Evolutionary conservation across 2,113 vertebrate species (phyloP).

Genomic region (Camelus bactrianus): DNA sequence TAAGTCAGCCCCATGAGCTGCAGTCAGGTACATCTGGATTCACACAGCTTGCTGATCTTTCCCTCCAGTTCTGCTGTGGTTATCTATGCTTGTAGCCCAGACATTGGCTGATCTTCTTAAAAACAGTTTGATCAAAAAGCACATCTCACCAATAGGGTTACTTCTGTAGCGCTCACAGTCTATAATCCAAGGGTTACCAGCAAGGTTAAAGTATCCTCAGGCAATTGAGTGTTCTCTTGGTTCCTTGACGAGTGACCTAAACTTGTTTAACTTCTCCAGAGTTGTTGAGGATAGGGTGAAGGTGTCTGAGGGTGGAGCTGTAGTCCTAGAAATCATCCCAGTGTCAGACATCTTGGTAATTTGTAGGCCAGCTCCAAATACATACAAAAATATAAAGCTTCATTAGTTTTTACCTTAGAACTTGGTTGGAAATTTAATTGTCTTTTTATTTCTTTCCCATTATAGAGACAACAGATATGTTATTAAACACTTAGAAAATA

Average conservation of each 20-base stretch:
- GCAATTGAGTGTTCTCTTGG: not conserved
- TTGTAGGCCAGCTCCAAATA: not conserved
- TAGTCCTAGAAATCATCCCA: not conserved
- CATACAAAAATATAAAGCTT: not conserved
- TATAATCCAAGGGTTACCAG: not conserved
- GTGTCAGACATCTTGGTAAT: not conserved
- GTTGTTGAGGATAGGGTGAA: not conserved
- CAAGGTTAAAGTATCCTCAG: not conserved
- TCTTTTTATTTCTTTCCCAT: constrained; percentile 24
- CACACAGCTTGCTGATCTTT: not conserved
- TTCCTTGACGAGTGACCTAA: not conserved
- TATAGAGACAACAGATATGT: not conserved
- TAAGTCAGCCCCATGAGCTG: not conserved
- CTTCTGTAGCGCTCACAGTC: not conserved
- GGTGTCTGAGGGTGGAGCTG: not conserved
- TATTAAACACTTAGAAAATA: constrained; percentile 16
- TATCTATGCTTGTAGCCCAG: not conserved
- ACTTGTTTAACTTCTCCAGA: not conserved
- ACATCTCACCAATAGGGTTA: not conserved
- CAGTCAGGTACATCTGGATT: not conserved
- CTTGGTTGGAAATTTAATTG: not conserved
- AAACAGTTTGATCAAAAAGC: not conserved
- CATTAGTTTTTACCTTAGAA: constrained; percentile 2
- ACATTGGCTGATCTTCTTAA: not conserved
- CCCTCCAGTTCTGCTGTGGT: not conserved